These are phyloP conservation scores for Amyelois transitella DNA, from an alignment of 1,140 invertebrate genomes.

Conservation along the genomic window DNA sequence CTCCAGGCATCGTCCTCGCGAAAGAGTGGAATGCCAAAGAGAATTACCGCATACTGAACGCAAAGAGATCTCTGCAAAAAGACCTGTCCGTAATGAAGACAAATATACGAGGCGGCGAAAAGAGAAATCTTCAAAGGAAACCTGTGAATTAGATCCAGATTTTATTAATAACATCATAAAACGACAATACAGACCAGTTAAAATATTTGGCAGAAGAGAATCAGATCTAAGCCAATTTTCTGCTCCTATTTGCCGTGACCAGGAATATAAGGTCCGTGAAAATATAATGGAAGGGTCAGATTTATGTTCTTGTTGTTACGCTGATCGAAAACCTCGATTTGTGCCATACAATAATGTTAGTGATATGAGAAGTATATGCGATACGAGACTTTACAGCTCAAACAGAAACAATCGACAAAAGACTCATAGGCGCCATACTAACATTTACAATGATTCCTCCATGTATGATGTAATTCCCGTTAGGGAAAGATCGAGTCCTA, in stretches of 20 bases:
- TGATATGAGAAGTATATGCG: constrained; percentile 51
- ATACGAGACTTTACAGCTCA: constrained; percentile 48
- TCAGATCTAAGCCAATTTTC: constrained; percentile 57
- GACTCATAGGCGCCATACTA: constrained; percentile 17
- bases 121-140: neutral
- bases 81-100: neutral
- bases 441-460: constrained; percentile 48
- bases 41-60: neutral
- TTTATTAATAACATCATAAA: constrained; percentile 61
- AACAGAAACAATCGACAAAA: constrained; percentile 26
- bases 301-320: constrained; percentile 50
- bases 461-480: constrained; percentile 58
- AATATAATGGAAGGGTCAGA: constrained; percentile 34
- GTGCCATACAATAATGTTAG: constrained; percentile 21
- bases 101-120: neutral
- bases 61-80: neutral
- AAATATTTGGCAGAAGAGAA: constrained; percentile 41
- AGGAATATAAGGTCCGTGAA: constrained; percentile 33
- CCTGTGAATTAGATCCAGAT: constrained; percentile 36
- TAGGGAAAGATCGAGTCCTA: constrained; percentile 60
- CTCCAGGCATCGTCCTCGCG: neutral
- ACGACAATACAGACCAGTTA: constrained; percentile 53
- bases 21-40: neutral
- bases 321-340: constrained; percentile 12
- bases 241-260: constrained; percentile 55